Evolutionary conservation across 2,113 vertebrate species (phyloP), one percentile per base, ranked within the genome.

Genomic region (Percopsis transmontana): DNA sequence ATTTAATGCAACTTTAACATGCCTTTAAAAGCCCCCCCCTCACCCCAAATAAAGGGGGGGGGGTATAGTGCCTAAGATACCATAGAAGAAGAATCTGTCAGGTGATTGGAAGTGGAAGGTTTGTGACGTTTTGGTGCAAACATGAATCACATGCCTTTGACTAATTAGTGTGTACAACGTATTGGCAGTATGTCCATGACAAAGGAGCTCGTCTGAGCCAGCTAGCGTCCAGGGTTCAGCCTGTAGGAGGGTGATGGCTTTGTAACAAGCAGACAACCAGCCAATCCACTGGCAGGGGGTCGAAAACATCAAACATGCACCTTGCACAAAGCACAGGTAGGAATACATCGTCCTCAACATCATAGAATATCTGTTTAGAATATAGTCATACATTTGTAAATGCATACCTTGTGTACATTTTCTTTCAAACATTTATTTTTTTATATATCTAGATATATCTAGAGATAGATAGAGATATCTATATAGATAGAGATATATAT

Each of bases 281-380:
- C 44, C 62, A 59, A 69, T 67, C 60, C 59, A n/a, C 16, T 2
- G 23, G 1, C 23, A 50, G 12, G 33, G 74, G 47, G 21, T 16
- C 11, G 4, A 58, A 19, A 42, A 58, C 16, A 40, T 21, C 64
- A 68, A 63, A 74, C 82, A 83, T 83, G 70, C 75, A 85, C 42
- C 54, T 71, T 71, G 50, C 48, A 72, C 56, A 70, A 76, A 47
- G 66, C 71, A 77, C 63, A 70, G 59, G 45, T 18, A 45, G 18
- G 20, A 70, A 72, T 69, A 55, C 76, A 76, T 47, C 2, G 58
- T 53, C 27, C n/a, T 16, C 51, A 55, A 72, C 60, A 44, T 45
- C 13, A 41, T 53, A 33, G 60, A 27, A 47, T 45, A 60, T 61
- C 42, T 62, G 11, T 54, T 59, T 0, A 56, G 62, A 64, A 65